A percentile compares a stretch with the other conserved stretches of the same genome.
Evolutionary conservation across 2,113 vertebrate species (phyloP).

Genomic region (Callithrix jacchus): DNA sequence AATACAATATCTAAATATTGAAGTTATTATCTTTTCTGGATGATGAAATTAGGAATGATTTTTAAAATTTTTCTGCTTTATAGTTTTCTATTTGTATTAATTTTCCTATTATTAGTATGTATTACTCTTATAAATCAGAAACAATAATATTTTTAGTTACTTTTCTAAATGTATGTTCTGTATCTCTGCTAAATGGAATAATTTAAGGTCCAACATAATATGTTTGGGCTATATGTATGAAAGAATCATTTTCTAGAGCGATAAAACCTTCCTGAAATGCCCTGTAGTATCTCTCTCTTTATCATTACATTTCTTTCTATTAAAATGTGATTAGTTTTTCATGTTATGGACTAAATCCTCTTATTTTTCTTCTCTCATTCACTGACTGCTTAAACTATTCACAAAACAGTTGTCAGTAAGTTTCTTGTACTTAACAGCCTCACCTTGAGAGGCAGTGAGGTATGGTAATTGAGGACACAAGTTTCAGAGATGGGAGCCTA

Average conservation of each 20-base stretch:
- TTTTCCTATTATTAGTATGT: neutral
- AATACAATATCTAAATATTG: neutral
- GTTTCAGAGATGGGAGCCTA: neutral
- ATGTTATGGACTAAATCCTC: neutral
- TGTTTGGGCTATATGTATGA: neutral
- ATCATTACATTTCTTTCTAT: neutral
- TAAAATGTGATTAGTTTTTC: neutral
- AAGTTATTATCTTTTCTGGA: neutral
- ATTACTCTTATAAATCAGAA: constrained; percentile 6
- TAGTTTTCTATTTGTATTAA: neutral
- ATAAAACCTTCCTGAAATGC: neutral
- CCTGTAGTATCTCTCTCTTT: neutral
- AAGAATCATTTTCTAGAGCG: neutral
- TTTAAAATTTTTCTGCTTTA: neutral
- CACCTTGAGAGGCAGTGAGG: neutral
- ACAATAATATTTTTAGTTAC: neutral
- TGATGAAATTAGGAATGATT: neutral
- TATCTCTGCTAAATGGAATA: neutral
- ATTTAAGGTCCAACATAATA: neutral
- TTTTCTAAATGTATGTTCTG: neutral
- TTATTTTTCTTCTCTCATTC: neutral
- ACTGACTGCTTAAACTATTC: neutral
- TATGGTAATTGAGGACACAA: neutral
- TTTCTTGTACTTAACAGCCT: neutral
- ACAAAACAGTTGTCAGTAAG: neutral